Evolutionary conservation across 2,797 vertebrate species (phyloP).

Genomic region (Delichon dasypus): DNA sequence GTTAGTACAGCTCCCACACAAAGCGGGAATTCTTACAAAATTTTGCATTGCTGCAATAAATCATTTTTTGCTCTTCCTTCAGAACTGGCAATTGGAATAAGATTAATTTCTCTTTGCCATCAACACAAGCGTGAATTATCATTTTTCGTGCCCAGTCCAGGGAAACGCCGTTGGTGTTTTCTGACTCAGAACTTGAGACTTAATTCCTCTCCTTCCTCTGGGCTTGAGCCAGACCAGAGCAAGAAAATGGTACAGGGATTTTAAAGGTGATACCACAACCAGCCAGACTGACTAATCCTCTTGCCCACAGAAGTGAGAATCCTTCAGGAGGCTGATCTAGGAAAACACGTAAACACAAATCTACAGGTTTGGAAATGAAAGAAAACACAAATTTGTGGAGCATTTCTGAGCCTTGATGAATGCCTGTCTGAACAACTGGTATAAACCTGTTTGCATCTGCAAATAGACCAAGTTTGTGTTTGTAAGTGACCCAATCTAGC

Average conservation of each 20-base stretch:
- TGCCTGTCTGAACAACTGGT: background rate
- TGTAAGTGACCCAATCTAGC: background rate
- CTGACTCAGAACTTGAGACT: background rate
- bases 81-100: background rate
- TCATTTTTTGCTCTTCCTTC: background rate
- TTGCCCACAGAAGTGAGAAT: background rate
- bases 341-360: background rate
- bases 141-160: background rate
- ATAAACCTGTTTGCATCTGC: background rate
- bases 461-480: background rate
- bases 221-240: background rate
- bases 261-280: background rate
- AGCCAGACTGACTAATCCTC: background rate
- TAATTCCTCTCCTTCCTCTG: background rate
- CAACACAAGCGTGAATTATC: background rate
- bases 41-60: background rate
- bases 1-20: background rate
- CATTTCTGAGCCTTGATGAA: background rate
- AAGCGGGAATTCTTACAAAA: background rate
- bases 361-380: background rate
- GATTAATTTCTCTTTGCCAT: background rate
- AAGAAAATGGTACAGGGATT: background rate
- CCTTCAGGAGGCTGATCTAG: background rate
- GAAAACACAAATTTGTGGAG: background rate
- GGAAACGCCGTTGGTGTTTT: rapidly evolving